Evolutionary conservation across 2,797 vertebrate species (phyloP), one percentile per base, ranked within the genome.

Genomic region (Anabas testudineus): DNA sequence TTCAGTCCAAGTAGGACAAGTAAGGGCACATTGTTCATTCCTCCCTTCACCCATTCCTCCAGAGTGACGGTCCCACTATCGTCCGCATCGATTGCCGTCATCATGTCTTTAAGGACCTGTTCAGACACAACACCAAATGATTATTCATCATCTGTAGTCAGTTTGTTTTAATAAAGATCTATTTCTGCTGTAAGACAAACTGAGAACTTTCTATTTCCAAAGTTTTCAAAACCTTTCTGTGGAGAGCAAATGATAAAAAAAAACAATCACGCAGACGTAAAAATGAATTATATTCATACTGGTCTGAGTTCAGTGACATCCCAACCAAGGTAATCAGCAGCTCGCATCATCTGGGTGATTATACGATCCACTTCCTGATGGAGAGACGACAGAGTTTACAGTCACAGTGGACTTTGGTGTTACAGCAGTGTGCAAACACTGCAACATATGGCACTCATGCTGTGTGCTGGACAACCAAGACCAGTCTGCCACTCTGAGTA

Each of bases 241-340:
- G 24, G 3, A 8, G 4, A 21, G 19, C 10, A 22, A 18, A 32
- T 39, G 45, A 36, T 10, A 5, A 2, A 45, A 51, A 43, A 16
- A 26, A 43, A 41, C 59, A 39, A 22, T 21, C 9, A 32, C 13
- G 3, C 8, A 60, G 18, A 22, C 10, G 16, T 9, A 45, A 45
- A 45, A 45, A 45, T 19, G 7, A 34, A 60, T 28, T 36, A 39
- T 41, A 21, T 3, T 74, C 89, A 19, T 90, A 97, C 97, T 47
- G 96, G 95, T 88, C 93, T 95, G 77, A 98, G 94, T 84, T 98
- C 97, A 4, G 94, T 95, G 70, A 96, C 95, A 6, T 97, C 97
- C 96, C 97, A 98, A 49, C 96, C 96, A 71, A 97, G 90, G 75
- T 97, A 98, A 65, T 97, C 94, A 37, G 96, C 97, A 41, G 97